These are phyloP conservation scores for Xylota sylvarum DNA, from an alignment of 2,888 invertebrate species.

Conservation along the genomic window DNA sequence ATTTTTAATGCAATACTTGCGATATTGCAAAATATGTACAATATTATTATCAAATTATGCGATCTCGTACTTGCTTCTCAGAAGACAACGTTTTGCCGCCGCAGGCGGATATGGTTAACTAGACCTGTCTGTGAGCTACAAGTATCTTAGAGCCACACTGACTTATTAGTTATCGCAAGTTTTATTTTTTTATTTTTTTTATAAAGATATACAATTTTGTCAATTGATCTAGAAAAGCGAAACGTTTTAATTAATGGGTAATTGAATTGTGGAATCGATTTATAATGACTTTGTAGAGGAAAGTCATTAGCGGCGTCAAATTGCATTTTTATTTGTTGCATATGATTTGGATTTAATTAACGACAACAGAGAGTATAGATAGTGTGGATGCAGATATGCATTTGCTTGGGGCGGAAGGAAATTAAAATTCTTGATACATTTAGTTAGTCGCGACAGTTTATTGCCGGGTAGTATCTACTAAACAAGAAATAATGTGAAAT, in stretches of 20 bases:
- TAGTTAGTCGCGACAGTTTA: background rate
- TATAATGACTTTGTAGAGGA: background rate
- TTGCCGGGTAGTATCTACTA: background rate
- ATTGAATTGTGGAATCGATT: conserved; percentile 12
- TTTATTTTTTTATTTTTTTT: background rate
- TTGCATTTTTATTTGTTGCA: background rate
- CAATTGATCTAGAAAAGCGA: conserved; percentile 31
- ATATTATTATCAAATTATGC: conserved; percentile 40
- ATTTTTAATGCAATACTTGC: conserved; percentile 33
- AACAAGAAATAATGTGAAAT: background rate
- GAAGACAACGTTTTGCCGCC: conserved; percentile 26
- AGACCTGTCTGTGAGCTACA: conserved; percentile 36
- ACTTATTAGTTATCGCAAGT: conserved; percentile 8
- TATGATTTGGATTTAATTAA: background rate
- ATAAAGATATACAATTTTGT: conserved; percentile 26
- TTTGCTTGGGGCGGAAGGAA: background rate
- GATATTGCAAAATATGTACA: conserved; percentile 26
- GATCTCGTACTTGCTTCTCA: conserved; percentile 16
- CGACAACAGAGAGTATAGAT: background rate
- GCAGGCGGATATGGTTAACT: conserved; percentile 47
- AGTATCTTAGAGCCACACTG: background rate
- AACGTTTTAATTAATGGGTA: conserved; percentile 33
- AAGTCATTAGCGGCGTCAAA: background rate
- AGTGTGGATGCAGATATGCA: no score
- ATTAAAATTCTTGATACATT: background rate